These are phyloP conservation scores for Pharmacophagus antenor DNA, from an alignment of 2,888 invertebrate species.

Conservation along the genomic window DNA sequence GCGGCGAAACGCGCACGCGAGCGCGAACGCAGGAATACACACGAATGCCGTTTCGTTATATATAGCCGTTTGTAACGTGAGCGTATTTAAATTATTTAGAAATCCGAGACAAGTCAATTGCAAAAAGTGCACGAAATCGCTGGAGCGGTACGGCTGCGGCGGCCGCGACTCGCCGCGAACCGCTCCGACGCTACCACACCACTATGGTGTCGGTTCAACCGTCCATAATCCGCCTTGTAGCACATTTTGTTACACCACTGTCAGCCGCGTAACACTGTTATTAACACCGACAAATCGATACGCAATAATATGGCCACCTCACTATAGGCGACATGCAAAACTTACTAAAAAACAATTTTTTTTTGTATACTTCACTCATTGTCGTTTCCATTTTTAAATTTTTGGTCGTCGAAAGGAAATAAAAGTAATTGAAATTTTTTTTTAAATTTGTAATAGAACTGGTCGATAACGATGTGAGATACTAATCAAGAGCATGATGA, in stretches of 20 bases:
- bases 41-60: conserved; percentile 60
- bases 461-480: conserved; percentile 32
- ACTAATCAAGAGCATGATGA: conserved; percentile 37
- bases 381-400: no score
- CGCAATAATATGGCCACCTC: not conserved
- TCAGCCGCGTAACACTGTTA: not conserved
- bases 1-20: conserved; percentile 48
- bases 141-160: conserved; percentile 54
- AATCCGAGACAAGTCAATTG: conserved; percentile 73
- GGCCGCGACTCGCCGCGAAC: conserved; percentile 34
- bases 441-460: conserved; percentile 27
- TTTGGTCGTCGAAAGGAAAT: no score
- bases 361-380: no score
- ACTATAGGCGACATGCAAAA: no score
- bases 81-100: conserved; percentile 80
- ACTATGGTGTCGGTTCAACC: conserved; percentile 43
- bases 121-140: conserved; percentile 74
- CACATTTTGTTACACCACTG: not conserved
- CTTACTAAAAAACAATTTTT: no score
- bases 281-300: not conserved
- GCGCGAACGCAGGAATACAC: conserved; percentile 57
- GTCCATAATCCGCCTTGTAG: not conserved
- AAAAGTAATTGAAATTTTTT: not conserved
- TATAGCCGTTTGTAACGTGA: conserved; percentile 62
- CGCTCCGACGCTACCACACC: conserved; percentile 41